Evolutionary conservation across 2,888 invertebrate species (phyloP).

Genomic region (Eupithecia pulchellata): DNA sequence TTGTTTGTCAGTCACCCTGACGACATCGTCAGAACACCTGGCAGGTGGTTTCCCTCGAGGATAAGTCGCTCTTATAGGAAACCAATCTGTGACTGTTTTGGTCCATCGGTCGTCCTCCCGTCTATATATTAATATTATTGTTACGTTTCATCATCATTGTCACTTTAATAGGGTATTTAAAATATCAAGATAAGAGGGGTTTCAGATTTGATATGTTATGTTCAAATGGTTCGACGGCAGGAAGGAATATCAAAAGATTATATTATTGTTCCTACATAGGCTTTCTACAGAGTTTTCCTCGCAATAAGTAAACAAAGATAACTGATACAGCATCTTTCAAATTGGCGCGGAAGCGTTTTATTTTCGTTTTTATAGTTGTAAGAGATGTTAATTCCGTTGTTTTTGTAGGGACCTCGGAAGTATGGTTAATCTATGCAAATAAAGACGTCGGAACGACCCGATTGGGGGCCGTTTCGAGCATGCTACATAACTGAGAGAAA

Average conservation of each 20-base stretch:
- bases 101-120: too few species aligned
- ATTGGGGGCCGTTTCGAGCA: constrained; percentile 41
- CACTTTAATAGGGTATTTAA: too few species aligned
- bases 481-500: constrained; percentile 34
- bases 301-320: constrained; percentile 1
- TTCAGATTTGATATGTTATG: too few species aligned
- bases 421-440: constrained; percentile 66
- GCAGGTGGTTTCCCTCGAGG: too few species aligned
- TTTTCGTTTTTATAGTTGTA: constrained; percentile 38
- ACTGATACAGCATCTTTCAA: constrained; percentile 19
- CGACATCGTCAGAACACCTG: too few species aligned
- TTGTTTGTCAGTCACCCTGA: too few species aligned
- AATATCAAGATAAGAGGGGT: too few species aligned
- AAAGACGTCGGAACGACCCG: constrained; percentile 54
- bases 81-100: too few species aligned
- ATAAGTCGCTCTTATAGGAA: too few species aligned
- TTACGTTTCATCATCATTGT: too few species aligned
- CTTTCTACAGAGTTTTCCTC: neutral
- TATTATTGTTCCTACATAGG: neutral
- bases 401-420: constrained; percentile 58
- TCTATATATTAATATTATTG: too few species aligned
- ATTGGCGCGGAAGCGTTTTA: constrained; percentile 27
- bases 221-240: too few species aligned
- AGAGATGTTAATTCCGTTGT: constrained; percentile 56
- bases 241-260: neutral